Conservation (phyloP, 2,888 invertebrate genomes). For the Eupithecia centaureata region DNA sequence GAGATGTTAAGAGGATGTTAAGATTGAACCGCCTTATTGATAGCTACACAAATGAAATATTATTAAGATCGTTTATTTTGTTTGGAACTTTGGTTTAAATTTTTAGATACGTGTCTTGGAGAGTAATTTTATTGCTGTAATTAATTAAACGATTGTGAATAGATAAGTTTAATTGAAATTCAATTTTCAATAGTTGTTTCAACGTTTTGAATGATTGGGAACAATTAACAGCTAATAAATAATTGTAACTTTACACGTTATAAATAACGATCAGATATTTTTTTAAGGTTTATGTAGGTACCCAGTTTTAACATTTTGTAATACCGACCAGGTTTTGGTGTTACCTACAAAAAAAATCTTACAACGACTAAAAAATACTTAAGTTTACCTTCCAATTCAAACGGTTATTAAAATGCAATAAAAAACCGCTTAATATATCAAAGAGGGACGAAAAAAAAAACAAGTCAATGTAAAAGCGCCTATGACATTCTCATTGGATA, state of each 20-base stretch:
- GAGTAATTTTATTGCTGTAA: conserved; percentile 60
- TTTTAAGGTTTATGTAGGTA: background rate
- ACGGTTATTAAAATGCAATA: conserved; percentile 66
- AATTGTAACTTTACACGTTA: conserved; percentile 37
- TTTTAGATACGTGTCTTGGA: conserved; percentile 57
- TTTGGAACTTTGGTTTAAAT: conserved; percentile 56
- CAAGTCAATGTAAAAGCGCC: conserved; percentile 70
- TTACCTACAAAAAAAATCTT: background rate
- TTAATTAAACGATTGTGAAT: conserved; percentile 58
- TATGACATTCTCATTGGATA: conserved; percentile 81
- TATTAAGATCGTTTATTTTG: conserved; percentile 72
- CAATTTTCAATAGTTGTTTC: conserved; percentile 45
- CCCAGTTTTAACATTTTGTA: no score
- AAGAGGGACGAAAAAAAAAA: conserved; percentile 58
- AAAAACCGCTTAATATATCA: conserved; percentile 64
- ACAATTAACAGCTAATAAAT: conserved; percentile 40
- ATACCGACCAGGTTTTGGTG: background rate
- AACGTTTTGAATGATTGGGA: conserved; percentile 33
- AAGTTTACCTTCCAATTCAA: conserved; percentile 31
- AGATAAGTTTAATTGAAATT: conserved; percentile 58
- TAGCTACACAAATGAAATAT: conserved; percentile 80
- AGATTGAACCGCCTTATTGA: conserved; percentile 80
- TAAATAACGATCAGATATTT: conserved; percentile 12
- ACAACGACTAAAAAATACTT: background rate
- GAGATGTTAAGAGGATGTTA: conserved; percentile 80